Conservation (phyloP, 2,888 invertebrate genomes). For the Sarcophaga caerulescens region DNA sequence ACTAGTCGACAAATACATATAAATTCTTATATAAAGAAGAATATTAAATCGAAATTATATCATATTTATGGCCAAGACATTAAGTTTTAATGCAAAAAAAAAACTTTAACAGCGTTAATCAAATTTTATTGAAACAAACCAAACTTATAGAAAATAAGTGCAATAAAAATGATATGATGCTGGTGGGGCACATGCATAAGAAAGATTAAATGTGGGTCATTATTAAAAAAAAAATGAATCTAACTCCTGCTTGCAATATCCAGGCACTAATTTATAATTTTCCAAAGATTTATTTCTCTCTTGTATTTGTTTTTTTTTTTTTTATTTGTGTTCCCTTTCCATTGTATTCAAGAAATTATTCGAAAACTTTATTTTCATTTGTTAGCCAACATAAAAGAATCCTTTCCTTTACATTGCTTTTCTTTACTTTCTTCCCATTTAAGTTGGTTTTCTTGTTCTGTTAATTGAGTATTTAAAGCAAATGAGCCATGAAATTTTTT, state of each 20-base stretch:
- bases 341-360: not conserved
- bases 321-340: not conserved
- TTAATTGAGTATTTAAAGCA: constrained; percentile 35
- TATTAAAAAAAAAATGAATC: no score
- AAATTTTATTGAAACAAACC: no score
- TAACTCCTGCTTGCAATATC: not conserved
- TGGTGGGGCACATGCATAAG: not conserved
- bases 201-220: not conserved
- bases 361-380: not conserved
- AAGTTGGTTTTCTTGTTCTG: not conserved
- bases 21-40: no score
- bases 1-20: no score
- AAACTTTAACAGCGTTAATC: no score
- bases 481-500: constrained; percentile 51
- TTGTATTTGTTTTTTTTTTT: not conserved
- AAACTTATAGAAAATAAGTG: no score
- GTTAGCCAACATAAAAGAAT: constrained; percentile 14
- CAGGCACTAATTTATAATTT: not conserved
- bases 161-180: no score
- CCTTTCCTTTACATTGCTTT: not conserved
- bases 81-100: no score
- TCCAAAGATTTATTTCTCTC: not conserved
- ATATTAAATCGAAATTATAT: no score
- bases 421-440: not conserved
- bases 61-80: no score